Evolutionary conservation across 1,140 invertebrate species (phyloP).

Genomic region (Caenorhabditis inopinata): DNA sequence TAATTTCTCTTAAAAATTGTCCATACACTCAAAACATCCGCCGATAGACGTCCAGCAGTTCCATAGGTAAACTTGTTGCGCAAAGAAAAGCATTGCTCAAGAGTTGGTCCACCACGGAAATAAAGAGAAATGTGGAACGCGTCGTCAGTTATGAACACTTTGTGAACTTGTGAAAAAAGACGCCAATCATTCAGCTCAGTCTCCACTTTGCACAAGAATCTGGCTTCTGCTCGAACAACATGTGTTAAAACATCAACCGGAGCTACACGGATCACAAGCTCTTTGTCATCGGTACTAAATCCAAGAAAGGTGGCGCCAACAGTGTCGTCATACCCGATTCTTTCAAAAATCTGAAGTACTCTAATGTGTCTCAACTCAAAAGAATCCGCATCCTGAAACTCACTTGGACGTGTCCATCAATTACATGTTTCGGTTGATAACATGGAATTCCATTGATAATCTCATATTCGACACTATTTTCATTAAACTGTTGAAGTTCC

Average conservation of each 20-base stretch:
- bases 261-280: conserved; percentile 37
- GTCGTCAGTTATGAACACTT: conserved; percentile 25
- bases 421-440: conserved; percentile 26
- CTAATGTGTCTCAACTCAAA: neutral
- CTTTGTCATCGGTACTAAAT: conserved; percentile 13
- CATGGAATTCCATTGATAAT: conserved; percentile 16
- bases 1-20: neutral
- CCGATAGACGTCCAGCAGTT: conserved; percentile 28
- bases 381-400: neutral
- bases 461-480: neutral
- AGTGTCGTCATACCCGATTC: conserved; percentile 41
- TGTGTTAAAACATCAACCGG: neutral
- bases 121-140: conserved; percentile 22
- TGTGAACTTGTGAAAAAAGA: conserved; percentile 38
- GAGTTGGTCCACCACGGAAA: conserved; percentile 43
- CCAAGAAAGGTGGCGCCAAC: conserved; percentile 34
- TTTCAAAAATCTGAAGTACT: conserved; percentile 36
- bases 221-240: conserved; percentile 27
- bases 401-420: neutral
- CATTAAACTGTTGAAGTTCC: neutral
- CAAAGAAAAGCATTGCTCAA: conserved; percentile 37
- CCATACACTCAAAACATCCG: conserved; percentile 37
- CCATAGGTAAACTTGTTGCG: conserved; percentile 33
- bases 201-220: conserved; percentile 40
- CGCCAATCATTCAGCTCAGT: conserved; percentile 6